These are phyloP conservation scores for Poicephalus meyeri DNA, from an alignment of 2,113 vertebrate species.

Conservation along the genomic window DNA sequence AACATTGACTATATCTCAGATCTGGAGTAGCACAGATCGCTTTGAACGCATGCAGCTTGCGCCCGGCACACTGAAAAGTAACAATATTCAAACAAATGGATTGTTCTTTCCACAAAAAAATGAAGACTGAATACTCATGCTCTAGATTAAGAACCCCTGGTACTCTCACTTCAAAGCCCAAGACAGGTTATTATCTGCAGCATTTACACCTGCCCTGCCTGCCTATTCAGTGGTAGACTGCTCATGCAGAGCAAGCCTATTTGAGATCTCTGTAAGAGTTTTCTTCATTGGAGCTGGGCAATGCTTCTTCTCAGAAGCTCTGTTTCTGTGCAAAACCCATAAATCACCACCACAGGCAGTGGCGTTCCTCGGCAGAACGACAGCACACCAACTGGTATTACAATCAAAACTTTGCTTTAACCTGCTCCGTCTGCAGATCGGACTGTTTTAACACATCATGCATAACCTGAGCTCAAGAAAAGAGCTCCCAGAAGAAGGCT, in stretches of 20 bases:
- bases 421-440: neutral
- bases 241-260: rapidly evolving
- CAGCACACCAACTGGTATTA: rapidly evolving
- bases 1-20: neutral
- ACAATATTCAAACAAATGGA: neutral
- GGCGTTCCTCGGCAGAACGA: rapidly evolving
- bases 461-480: rapidly evolving
- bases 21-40: neutral
- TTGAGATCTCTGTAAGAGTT: neutral
- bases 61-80: neutral
- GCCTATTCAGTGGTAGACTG: neutral
- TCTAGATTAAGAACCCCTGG: neutral
- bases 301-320: too few species aligned
- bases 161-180: neutral
- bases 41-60: neutral
- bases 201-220: rapidly evolving
- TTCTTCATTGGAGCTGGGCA: rapidly evolving
- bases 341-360: too few species aligned
- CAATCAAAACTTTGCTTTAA: neutral
- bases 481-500: rapidly evolving
- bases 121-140: neutral
- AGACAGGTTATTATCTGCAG: neutral
- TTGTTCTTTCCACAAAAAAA: neutral
- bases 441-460: rapidly evolving
- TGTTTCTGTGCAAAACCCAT: rapidly evolving